These are phyloP conservation scores for Sebastes matsubarae DNA, from an alignment of 2,797 vertebrate species.

Conservation along the genomic window DNA sequence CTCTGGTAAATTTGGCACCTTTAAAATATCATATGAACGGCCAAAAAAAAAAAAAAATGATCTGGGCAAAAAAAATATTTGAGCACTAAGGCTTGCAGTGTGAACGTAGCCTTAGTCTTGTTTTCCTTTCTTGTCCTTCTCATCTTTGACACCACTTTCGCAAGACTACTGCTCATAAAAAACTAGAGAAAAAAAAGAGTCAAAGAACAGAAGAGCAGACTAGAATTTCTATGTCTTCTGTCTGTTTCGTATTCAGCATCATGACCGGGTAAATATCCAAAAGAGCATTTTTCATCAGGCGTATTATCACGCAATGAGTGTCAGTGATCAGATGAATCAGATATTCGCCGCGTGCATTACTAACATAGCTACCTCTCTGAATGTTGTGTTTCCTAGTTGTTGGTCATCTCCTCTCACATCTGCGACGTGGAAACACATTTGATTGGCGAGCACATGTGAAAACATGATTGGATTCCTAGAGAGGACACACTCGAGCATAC, in stretches of 20 bases:
- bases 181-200: background rate
- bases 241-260: background rate
- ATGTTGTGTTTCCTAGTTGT: slow-evolving; percentile 10
- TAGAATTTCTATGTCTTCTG: background rate
- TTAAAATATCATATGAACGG: too few species aligned
- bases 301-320: background rate
- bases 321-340: background rate
- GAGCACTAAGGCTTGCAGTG: too few species aligned
- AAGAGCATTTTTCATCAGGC: background rate
- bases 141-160: background rate
- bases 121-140: background rate
- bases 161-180: background rate
- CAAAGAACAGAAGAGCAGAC: background rate
- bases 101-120: background rate
- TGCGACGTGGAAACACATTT: slow-evolving; percentile 30
- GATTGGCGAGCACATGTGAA: slow-evolving; percentile 50
- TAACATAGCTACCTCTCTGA: background rate
- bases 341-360: background rate
- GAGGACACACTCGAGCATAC: slow-evolving; percentile 55
- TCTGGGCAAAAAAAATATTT: too few species aligned
- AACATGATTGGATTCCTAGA: slow-evolving; percentile 59
- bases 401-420: slow-evolving; percentile 29
- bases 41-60: too few species aligned
- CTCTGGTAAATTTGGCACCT: too few species aligned
- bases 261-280: background rate